phyloP scores from a whole-genome alignment of 92 coral and sea anemone genomes.

The Porites lobata region DNA sequence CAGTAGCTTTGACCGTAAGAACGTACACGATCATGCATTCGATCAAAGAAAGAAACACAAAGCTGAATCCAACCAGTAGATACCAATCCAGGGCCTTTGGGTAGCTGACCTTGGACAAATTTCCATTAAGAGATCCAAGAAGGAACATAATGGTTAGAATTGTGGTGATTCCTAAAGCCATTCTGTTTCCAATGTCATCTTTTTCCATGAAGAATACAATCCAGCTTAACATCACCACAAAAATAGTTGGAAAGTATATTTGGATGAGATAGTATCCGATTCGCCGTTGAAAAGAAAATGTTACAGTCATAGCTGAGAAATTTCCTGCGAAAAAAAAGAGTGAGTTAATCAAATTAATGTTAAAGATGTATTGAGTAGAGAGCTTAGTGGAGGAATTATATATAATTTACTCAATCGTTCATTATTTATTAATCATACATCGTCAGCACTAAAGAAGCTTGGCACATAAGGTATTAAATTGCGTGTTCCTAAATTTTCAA shows the following conservation, averaged over 20 bases:
- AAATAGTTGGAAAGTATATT: slow-evolving; percentile 87
- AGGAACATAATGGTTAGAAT: slow-evolving; percentile 90
- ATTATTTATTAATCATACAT: no score
- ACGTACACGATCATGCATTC: slow-evolving; percentile 74
- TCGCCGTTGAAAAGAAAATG: slow-evolving; percentile 74
- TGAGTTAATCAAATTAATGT: no score
- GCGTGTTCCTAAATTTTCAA: no score
- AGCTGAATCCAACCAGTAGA: slow-evolving; percentile 70
- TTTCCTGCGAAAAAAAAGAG: slow-evolving; percentile 2
- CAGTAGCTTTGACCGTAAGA: neutral
- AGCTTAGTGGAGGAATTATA: no score
- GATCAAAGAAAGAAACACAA: slow-evolving; percentile 74
- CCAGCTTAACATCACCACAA: slow-evolving; percentile 91
- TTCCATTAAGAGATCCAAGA: slow-evolving; percentile 77
- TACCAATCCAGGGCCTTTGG: slow-evolving; percentile 86
- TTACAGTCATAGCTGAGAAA: slow-evolving; percentile 10
- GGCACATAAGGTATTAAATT: no score
- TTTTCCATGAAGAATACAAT: slow-evolving; percentile 95
- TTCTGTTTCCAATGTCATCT: slow-evolving; percentile 87
- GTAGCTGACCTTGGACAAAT: slow-evolving; percentile 82
- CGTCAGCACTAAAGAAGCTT: no score
- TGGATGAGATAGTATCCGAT: slow-evolving; percentile 84
- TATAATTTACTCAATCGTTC: no score
- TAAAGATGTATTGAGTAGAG: no score
- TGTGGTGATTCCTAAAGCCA: slow-evolving; percentile 93